phyloP scores from a whole-genome alignment of 2,113 vertebrate genomes.

The Nycticebus coucang region DNA sequence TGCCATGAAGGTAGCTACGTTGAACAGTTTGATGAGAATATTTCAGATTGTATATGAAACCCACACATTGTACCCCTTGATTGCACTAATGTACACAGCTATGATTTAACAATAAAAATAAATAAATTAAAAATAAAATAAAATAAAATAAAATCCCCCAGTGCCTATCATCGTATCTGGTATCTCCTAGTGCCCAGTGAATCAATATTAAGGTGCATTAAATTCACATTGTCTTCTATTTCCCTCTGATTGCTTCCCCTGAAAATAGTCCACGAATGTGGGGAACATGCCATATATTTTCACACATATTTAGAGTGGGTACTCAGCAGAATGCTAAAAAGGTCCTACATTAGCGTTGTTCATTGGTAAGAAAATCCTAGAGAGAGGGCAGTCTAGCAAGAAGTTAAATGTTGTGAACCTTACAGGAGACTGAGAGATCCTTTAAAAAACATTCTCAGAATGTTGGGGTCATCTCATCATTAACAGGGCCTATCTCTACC shows the following conservation, averaged over 20 bases:
- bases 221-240: not conserved
- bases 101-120: too few species aligned
- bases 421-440: not conserved
- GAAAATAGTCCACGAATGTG: not conserved
- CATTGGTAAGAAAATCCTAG: not conserved
- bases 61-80: too few species aligned
- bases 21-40: too few species aligned
- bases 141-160: not conserved
- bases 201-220: not conserved
- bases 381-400: not conserved
- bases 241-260: not conserved
- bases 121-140: too few species aligned
- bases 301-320: not conserved
- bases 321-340: slow-evolving; percentile 19
- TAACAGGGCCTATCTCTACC: not conserved
- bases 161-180: not conserved
- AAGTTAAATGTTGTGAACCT: not conserved
- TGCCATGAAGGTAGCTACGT: too few species aligned
- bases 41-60: too few species aligned
- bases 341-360: not conserved
- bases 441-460: slow-evolving; percentile 29
- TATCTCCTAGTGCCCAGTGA: not conserved
- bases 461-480: not conserved
- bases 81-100: too few species aligned
- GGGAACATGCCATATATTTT: not conserved